Conservation (phyloP, 2,888 invertebrate species). For the Sclerodermus sp. region DNA sequence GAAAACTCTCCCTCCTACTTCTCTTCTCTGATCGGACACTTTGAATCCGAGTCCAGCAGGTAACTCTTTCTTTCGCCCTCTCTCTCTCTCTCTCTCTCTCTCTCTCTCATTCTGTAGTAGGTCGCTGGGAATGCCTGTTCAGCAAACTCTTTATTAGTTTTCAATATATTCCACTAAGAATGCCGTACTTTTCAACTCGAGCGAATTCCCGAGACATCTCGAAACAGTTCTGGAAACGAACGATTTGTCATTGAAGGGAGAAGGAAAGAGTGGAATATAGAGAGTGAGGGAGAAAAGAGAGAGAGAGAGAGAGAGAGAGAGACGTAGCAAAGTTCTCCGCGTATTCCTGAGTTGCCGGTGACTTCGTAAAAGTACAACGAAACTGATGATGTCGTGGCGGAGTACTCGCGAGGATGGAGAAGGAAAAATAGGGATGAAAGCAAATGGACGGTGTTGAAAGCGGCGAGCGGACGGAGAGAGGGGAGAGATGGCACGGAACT, state of each 20-base stretch:
- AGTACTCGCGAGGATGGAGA: conserved; percentile 6
- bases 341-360: not conserved
- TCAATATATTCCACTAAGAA: too few relatives aligned
- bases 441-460: too few relatives aligned
- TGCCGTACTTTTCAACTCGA: too few relatives aligned
- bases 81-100: not conserved
- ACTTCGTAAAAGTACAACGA: conserved; percentile 10
- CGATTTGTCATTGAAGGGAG: conserved; percentile 22
- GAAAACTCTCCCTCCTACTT: too few relatives aligned
- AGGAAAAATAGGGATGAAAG: conserved; percentile 4
- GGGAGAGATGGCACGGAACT: conserved; percentile 16
- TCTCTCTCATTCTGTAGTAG: not conserved
- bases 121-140: too few relatives aligned
- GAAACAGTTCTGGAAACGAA: conserved; percentile 3
- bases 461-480: conserved; percentile 7
- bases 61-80: not conserved
- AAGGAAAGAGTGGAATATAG: conserved; percentile 4
- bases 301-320: not conserved
- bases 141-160: too few relatives aligned
- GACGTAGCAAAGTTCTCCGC: not conserved
- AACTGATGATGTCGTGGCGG: conserved; percentile 23
- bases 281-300: too few relatives aligned
- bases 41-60: not conserved
- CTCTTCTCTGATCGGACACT: too few relatives aligned
- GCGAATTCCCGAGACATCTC: not conserved